Evolutionary conservation across 2,113 vertebrate genomes (phyloP), one percentile per base, ranked within the genome.

Genomic region (Lepisosteus oculatus): DNA sequence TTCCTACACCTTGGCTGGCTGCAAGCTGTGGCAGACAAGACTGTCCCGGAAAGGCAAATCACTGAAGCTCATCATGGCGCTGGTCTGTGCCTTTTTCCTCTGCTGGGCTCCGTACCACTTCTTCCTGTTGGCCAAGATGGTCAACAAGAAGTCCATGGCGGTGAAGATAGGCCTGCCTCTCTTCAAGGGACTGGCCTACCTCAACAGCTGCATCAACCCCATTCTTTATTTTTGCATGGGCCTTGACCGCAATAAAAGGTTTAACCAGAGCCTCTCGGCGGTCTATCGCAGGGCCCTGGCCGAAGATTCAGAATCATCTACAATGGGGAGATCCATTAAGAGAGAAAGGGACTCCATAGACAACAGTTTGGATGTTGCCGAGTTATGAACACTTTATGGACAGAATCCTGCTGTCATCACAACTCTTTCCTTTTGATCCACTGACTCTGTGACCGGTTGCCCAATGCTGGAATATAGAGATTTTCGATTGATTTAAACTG

Each of bases 131-230:
- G 80, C 73, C 56, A 90, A 92, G 67, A 87, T 90, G 88, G 79
- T 86, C 70, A 43, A 86, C 8, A 83, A 62, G 3, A 80, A 91
- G 43, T 83, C 72, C 42, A 0, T 0, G 0, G 80, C 71, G 11
- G 70, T 91, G 73, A 88, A 85, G 55, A 15, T 88, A 0, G 89
- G 87, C 73, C 72, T 85, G 0, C 85, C 89, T 0, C 0, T 90
- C 12, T 84, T 86, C 0, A 86, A 77, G 1, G 78, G 77, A 1
- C 4, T 91, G 0, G 90, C 91, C 15, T 93, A 84, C 45, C 88
- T 93, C 9, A 93, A 92, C 82, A 92, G 92, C 75, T 93, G 91
- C 1, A 78, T 87, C 43, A 94, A 93, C 79, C 92, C 92, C 0
- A 17, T 93, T 68, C 12, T 94, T 61, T 94, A 93, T 76, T 91